A percentile compares a stretch with the other conserved stretches of the same genome.
Evolutionary conservation across 2,113 vertebrate species (phyloP).

Genomic region (Chiloscyllium plagiosum): DNA sequence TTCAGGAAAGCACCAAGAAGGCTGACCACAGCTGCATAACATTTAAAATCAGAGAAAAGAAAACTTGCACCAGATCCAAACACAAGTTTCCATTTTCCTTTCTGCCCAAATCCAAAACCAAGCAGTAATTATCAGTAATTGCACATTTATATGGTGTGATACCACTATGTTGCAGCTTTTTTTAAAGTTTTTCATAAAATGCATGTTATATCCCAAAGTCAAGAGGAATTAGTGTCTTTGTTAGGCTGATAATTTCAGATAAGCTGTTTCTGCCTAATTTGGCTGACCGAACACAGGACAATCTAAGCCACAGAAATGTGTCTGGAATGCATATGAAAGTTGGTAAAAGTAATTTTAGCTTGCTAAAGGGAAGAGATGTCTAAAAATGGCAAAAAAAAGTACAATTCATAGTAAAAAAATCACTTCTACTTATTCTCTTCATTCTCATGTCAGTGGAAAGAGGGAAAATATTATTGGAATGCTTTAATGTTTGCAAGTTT

Average conservation of each 20-base stretch:
- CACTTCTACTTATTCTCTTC: constrained; percentile 17
- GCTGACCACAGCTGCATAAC: background rate
- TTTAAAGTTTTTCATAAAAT: background rate
- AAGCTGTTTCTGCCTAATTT: constrained; percentile 17
- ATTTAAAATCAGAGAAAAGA: background rate
- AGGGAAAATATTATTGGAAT: constrained; percentile 29
- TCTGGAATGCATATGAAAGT: constrained; percentile 22
- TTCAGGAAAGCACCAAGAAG: background rate
- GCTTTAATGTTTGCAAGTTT: constrained; percentile 25
- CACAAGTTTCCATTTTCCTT: background rate
- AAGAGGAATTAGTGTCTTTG: constrained; percentile 15
- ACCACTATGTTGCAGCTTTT: background rate
- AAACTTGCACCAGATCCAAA: background rate
- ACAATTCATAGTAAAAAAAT: background rate
- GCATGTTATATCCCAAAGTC: constrained; percentile 9
- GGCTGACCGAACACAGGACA: background rate
- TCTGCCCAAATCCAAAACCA: background rate
- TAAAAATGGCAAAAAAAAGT: constrained; percentile 29
- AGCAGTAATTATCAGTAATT: background rate
- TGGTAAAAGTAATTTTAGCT: background rate
- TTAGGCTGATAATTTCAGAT: constrained; percentile 23
- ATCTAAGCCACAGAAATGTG: constrained; percentile 33
- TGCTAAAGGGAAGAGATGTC: constrained; percentile 10
- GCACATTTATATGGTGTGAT: background rate
- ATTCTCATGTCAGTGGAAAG: background rate